These are phyloP conservation scores for Nasua narica DNA, from an alignment of 2,797 vertebrate species.

Conservation along the genomic window DNA sequence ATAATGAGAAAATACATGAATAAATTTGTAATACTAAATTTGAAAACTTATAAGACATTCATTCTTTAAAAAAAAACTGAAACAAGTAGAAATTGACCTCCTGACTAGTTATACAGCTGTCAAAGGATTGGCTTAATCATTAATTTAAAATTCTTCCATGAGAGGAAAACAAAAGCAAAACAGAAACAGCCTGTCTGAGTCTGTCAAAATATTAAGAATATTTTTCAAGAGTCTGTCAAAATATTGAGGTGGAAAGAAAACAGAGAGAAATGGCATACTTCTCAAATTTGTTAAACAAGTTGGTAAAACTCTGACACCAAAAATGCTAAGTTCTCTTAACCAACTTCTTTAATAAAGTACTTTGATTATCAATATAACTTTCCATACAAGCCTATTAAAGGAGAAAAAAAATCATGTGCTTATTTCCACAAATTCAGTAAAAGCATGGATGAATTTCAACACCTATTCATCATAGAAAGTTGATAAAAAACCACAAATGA, in stretches of 20 bases:
- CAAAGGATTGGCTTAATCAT: neutral
- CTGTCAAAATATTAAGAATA: constrained; percentile 20
- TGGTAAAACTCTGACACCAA: neutral
- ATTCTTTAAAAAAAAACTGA: neutral
- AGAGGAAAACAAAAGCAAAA: constrained; percentile 9
- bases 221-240: constrained; percentile 22
- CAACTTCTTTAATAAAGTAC: neutral
- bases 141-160: neutral
- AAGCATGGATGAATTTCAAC: neutral
- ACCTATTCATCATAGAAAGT: neutral
- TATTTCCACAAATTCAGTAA: neutral
- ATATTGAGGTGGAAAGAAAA: neutral
- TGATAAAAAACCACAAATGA: neutral
- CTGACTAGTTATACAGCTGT: neutral
- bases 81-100: neutral
- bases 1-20: neutral
- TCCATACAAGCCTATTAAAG: neutral
- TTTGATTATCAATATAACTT: neutral
- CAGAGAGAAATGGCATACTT: neutral
- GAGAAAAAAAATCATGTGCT: neutral
- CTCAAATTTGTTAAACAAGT: neutral
- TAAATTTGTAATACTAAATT: neutral
- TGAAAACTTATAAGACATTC: neutral
- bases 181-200: neutral
- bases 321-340: neutral